Base-by-base conservation (phyloP, 2,888 invertebrate species). In the Apodemia mormo region DNA sequence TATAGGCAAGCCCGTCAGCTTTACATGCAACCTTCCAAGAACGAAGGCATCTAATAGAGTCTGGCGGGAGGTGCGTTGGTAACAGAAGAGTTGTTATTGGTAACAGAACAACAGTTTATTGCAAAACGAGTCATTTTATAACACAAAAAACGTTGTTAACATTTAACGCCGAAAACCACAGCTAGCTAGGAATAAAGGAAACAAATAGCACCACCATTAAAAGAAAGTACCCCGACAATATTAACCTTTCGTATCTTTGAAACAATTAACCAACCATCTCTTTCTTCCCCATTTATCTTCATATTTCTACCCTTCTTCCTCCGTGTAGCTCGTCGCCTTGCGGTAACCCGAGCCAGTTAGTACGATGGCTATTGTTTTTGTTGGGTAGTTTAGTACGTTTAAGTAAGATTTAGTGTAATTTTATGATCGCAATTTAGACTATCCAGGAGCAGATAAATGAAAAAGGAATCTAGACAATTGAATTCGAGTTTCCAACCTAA, bases 341-440 rank as follows among this genome's bases (percentile, higher is more conserved):
- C 81, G 85, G 85, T 82, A 81, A 81, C 82, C 83, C 81, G 73
- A 81, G 82, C 85, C 79, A 85, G 86, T 87, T 87, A 88, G 85
- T 87, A 87, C 87, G 87, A 81, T 84, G 79, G 79, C 85, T 85
- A 85, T 87, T 86, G 88, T 88, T 86, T 64, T 82, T 78, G 82
- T 80, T 81, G 80, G 83, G 79, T 81, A 79, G 82, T 79, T 82
- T 81, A 80, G 79, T 80, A 81, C 80, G 81, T 82, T 82, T 80
- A 81, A 78, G 80, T 73, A 49, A 75, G 75, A 75, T 71, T 68
- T 37, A 65, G 72, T 61, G 58, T 61, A 61, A 61, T 58, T 58
- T 58, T 58, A 58, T 58, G 30, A 12, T 29, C 29, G 29, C 9
- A 58, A 58, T 58, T 58, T 9, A 58, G 30, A 29, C 30, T 12